Percentiles rank a stretch among this genome's conserved stretches.
Evolutionary conservation across 1,140 invertebrate species (phyloP).

Genomic region (Uloborus diversus): DNA sequence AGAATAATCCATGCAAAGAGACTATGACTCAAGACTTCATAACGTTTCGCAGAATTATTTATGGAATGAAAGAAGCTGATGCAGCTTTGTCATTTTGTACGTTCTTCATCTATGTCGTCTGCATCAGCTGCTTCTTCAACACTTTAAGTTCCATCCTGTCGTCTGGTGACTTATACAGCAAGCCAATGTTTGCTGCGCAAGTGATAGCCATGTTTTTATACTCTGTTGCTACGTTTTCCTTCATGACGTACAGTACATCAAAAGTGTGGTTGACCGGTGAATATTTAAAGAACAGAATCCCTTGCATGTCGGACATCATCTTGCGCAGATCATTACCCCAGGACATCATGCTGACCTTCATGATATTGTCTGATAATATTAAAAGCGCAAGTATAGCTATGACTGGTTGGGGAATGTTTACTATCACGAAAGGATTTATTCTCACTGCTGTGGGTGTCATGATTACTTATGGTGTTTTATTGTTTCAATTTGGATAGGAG

Average conservation of each 20-base stretch:
- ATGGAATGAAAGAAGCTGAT: conserved; percentile 13
- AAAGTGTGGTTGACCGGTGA: conserved; percentile 12
- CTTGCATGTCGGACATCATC: conserved; percentile 12
- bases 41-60: conserved; percentile 20
- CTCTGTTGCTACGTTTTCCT: conserved; percentile 3
- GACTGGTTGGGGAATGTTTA: conserved; percentile 48
- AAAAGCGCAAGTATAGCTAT: conserved; percentile 1
- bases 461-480: conserved; percentile 37
- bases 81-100: conserved; percentile 22
- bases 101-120: conserved; percentile 27
- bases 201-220: not conserved
- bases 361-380: conserved; percentile 25
- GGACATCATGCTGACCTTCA: conserved; percentile 4
- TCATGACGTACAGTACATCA: conserved; percentile 10
- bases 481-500: conserved; percentile 39
- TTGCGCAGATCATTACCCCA: conserved; percentile 12
- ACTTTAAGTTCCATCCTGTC: conserved; percentile 18
- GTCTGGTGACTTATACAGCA: not conserved
- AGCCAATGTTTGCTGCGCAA: conserved; percentile 5
- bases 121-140: conserved; percentile 43
- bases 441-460: conserved; percentile 27
- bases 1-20: not conserved
- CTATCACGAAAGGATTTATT: conserved; percentile 43
- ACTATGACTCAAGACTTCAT: conserved; percentile 7
- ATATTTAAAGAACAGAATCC: conserved; percentile 8